phyloP scores from a whole-genome alignment of 2,797 vertebrate genomes.

The Danio kyathit region DNA sequence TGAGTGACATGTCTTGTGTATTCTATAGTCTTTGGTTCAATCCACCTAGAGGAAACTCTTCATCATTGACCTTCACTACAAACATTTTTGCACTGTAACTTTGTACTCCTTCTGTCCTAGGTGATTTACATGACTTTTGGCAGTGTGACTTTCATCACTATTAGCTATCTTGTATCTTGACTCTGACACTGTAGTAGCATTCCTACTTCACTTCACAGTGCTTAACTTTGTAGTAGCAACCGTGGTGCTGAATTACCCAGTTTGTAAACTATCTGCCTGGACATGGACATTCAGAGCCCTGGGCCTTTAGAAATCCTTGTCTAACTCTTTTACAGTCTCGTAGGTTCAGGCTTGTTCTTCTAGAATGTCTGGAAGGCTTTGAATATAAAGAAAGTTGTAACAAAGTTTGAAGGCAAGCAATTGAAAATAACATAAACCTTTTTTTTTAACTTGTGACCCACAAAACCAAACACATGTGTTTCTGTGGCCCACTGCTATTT shows the following conservation, averaged over 20 bases:
- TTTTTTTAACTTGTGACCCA: no score
- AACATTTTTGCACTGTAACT: not conserved
- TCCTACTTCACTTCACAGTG: slow-evolving; percentile 3
- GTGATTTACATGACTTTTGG: not conserved
- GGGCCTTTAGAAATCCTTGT: not conserved
- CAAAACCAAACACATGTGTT: no score
- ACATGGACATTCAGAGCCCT: not conserved
- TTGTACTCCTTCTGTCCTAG: not conserved
- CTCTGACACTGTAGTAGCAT: not conserved
- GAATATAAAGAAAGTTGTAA: not conserved
- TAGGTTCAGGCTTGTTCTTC: not conserved
- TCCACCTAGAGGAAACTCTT: not conserved
- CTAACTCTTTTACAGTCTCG: not conserved
- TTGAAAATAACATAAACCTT: no score
- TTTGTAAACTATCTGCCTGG: slow-evolving; percentile 17
- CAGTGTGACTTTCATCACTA: not conserved
- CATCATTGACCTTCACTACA: not conserved
- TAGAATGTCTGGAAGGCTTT: not conserved
- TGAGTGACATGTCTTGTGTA: no score
- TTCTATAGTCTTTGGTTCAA: no score
- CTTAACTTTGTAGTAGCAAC: slow-evolving; percentile 10
- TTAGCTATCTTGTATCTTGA: slow-evolving; percentile 1
- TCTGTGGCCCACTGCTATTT: no score
- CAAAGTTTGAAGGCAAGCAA: not conserved
- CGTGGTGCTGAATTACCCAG: slow-evolving; percentile 1